A percentile compares a stretch with the other conserved stretches of the same genome.
phyloP scores from a whole-genome alignment of 2,888 invertebrate genomes.

The Thumatha senex region DNA sequence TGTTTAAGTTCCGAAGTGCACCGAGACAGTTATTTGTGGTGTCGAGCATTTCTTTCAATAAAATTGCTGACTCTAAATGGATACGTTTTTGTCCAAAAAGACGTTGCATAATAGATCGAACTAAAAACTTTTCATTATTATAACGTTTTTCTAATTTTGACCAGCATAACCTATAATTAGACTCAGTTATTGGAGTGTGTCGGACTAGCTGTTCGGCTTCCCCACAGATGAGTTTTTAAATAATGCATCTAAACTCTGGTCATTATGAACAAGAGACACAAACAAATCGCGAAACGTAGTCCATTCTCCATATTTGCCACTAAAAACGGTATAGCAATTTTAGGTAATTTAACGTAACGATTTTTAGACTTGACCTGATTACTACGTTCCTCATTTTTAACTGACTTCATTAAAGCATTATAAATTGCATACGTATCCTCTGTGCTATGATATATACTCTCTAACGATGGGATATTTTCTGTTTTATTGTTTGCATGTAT shows the following conservation, averaged over 20 bases:
- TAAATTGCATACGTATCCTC: neutral
- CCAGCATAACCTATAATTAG: neutral
- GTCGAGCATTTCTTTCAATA: neutral
- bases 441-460: neutral
- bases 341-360: neutral
- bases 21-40: neutral
- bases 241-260: neutral
- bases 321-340: neutral
- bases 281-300: neutral
- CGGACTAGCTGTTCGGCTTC: neutral
- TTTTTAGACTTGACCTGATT: neutral
- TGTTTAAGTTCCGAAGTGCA: neutral
- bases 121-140: neutral
- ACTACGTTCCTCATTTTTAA: no score
- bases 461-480: no score
- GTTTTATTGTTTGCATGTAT: neutral
- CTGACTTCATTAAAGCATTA: no score
- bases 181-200: neutral
- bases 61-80: neutral
- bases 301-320: neutral
- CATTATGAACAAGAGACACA: neutral
- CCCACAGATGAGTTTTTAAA: neutral
- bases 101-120: neutral
- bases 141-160: neutral
- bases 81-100: neutral